Conservation (phyloP, 2,797 vertebrate species). For the Hyperoplus immaculatus region DNA sequence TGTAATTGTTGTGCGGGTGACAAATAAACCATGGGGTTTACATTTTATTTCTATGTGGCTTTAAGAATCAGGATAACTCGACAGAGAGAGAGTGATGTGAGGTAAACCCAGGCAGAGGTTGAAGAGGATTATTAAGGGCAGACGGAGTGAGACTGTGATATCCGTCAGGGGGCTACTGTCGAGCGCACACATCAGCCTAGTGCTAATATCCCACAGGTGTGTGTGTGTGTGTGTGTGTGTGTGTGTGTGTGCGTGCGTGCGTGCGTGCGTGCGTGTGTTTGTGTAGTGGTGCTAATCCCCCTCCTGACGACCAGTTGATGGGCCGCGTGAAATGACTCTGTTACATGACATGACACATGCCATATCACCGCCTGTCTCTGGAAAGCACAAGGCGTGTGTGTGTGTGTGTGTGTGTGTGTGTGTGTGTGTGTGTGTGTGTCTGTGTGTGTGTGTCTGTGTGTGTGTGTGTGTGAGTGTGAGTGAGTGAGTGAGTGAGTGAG, state of each 20-base stretch:
- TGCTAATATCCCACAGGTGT: too few species aligned
- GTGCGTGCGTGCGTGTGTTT: too few species aligned
- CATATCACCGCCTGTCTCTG: constrained; percentile 31
- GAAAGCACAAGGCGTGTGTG: constrained; percentile 37
- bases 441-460: background rate
- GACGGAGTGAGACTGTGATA: constrained; percentile 48
- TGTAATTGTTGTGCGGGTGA: too few species aligned
- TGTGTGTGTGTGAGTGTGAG: background rate
- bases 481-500: too few species aligned
- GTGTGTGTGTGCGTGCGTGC: too few species aligned
- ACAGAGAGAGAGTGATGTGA: constrained; percentile 12
- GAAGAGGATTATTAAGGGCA: constrained; percentile 35
- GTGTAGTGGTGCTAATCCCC: constrained; percentile 57
- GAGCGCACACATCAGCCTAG: constrained; percentile 41
- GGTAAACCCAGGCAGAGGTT: constrained; percentile 26
- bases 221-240: too few species aligned
- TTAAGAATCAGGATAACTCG: too few species aligned
- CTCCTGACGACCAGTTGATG: constrained; percentile 50
- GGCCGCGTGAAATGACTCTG: constrained; percentile 24
- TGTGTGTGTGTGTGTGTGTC: background rate
- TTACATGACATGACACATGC: background rate
- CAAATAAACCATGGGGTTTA: too few species aligned
- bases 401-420: background rate
- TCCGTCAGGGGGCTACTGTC: constrained; percentile 40
- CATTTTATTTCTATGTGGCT: too few species aligned